phyloP scores from a whole-genome alignment of 2,888 invertebrate species.

The Panorpa germanica region DNA sequence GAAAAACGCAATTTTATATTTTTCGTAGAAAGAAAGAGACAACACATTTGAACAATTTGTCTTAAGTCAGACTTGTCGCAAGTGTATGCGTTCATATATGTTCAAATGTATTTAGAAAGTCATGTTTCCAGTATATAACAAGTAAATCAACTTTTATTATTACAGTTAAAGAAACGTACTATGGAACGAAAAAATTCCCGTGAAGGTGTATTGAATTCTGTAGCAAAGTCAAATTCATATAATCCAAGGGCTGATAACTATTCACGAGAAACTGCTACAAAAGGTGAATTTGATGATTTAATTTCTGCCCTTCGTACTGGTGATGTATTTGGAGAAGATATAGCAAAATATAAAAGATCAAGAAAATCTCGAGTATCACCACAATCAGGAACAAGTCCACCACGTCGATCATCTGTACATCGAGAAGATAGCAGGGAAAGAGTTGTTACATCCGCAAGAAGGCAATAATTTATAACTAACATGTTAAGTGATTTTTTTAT shows the following conservation, averaged over 20 bases:
- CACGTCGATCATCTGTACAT: conserved; percentile 37
- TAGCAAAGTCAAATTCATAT: conserved; percentile 40
- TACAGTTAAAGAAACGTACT: conserved; percentile 61
- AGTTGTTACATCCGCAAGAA: conserved; percentile 24
- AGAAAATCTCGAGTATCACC: conserved; percentile 41
- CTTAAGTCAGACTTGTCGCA: conserved; percentile 1
- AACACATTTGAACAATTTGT: too few species aligned
- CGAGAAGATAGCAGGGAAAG: conserved; percentile 51
- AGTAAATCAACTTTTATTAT: conserved; percentile 11
- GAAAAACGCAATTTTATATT: conserved; percentile 1
- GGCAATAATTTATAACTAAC: conserved; percentile 17
- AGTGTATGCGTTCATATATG: conserved; percentile 3
- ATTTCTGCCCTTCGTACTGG: conserved; percentile 89
- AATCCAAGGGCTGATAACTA: conserved; percentile 22
- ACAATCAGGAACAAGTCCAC: conserved; percentile 36
- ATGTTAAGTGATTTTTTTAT: conserved; percentile 4
- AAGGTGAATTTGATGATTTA: conserved; percentile 90
- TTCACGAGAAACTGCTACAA: conserved; percentile 32
- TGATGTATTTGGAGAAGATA: conserved; percentile 89
- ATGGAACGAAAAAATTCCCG: conserved; percentile 69
- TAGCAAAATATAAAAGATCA: conserved; percentile 76
- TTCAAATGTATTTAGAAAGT: conserved; percentile 1
- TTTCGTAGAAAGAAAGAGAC: conserved; percentile 6
- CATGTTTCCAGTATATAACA: conserved; percentile 6
- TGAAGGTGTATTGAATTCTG: conserved; percentile 57